Conservation (phyloP, 1,140 invertebrate genomes). For the Drosophila navojoa region DNA sequence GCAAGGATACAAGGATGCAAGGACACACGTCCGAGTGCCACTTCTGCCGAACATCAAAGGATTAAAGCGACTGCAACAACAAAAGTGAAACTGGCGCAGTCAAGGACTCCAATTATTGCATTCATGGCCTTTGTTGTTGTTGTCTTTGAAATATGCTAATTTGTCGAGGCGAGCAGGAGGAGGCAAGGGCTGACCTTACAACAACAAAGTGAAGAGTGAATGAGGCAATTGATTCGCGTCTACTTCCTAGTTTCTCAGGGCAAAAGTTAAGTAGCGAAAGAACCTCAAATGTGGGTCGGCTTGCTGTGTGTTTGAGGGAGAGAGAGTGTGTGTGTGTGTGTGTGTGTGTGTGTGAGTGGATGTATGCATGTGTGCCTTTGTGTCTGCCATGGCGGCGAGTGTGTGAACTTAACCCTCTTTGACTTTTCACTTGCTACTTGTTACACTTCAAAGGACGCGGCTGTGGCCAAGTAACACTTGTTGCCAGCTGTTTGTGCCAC, state of each 20-base stretch:
- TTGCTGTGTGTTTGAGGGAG: constrained; percentile 14
- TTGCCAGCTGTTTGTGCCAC: constrained; percentile 57
- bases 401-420: constrained; percentile 76
- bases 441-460: constrained; percentile 69
- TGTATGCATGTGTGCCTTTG: not conserved
- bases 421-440: constrained; percentile 69
- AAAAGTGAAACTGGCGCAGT: constrained; percentile 68
- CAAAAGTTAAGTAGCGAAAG: constrained; percentile 10
- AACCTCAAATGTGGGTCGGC: constrained; percentile 66
- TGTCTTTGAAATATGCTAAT: constrained; percentile 78
- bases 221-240: constrained; percentile 69
- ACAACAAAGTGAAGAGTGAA: constrained; percentile 49
- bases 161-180: constrained; percentile 21
- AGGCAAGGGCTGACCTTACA: constrained; percentile 22
- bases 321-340: constrained; percentile 3
- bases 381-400: constrained; percentile 10
- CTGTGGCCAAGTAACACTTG: constrained; percentile 54
- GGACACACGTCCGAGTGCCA: constrained; percentile 67
- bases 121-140: constrained; percentile 67
- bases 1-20: constrained; percentile 64
- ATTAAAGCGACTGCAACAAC: constrained; percentile 54
- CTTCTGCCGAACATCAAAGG: constrained; percentile 77
- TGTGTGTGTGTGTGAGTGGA: constrained; percentile 12
- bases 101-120: constrained; percentile 81
- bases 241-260: constrained; percentile 58